Evolutionary conservation across 2,888 invertebrate genomes (phyloP), one percentile per base, ranked within the genome.

Genomic region (Lycaena phlaeas): DNA sequence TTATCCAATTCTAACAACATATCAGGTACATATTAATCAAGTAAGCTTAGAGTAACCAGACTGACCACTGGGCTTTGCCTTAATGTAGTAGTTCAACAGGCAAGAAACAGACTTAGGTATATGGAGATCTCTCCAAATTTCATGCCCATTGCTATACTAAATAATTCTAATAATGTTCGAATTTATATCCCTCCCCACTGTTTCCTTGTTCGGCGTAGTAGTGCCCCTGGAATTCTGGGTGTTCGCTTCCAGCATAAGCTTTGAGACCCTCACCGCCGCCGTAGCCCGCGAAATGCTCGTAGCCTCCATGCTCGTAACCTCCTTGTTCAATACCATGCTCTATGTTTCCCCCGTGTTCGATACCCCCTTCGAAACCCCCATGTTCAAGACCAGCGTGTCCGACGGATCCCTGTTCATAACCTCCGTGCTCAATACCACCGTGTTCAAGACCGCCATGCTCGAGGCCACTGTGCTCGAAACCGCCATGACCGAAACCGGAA

Each of bases 1-100:
- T 57, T 59, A 59, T 59, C 59, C 56, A 59, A 59, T 57, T 54
- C 60, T 64, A 65, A 56, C 57, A 53, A 68, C 76, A 73, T 59
- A 58, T 82, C 82, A 81, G 82, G 79, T 82, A 82, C 82, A 56
- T 68, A 62, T n/a, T 59, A 42, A 45, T 52, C 51, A 51, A 57
- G 53, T 46, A 38, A 51, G 48, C 56, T 53, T 54, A 59, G 56
- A 45, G 51, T 42, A 44, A 48, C 30, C 51, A 58, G 43, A 55
- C 54, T 61, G 34, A 34, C 34, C 34, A 12, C 34, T 1, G 34
- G 9, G 31, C 18, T 31, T 34, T 9, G 18, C 17, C 34, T 34
- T 9, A 34, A 18, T 4, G 6, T 7, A 61, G 61, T 62, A 53
- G 43, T 43, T 46, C 38, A 62, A 66, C 61, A 75, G 76, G 74